Evolutionary conservation across 2,888 invertebrate genomes (phyloP).

Genomic region (Drosophila falleni): DNA sequence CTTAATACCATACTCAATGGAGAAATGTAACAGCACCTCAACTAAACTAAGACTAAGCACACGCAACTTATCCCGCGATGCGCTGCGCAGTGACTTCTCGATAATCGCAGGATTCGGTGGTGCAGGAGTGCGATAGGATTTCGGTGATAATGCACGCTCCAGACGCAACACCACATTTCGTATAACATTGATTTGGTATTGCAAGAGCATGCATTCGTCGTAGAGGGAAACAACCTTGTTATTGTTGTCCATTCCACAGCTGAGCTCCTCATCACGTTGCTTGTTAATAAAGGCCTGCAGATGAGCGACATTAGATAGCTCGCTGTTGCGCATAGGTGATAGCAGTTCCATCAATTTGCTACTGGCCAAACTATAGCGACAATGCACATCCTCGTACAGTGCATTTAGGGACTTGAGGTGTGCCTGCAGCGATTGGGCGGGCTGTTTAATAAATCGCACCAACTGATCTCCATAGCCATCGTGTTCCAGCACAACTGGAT

Average conservation of each 20-base stretch:
- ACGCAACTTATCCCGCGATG: conserved; percentile 93
- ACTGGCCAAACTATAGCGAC: conserved; percentile 93
- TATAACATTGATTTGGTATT: conserved; percentile 95
- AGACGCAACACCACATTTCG: conserved; percentile 91
- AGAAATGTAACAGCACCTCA: conserved; percentile 91
- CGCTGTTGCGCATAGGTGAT: conserved; percentile 91
- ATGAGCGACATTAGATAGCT: conserved; percentile 92
- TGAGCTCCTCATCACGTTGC: conserved; percentile 87
- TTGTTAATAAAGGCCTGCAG: conserved; percentile 93
- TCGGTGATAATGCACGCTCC: conserved; percentile 87
- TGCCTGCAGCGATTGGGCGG: conserved; percentile 82
- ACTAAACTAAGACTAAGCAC: conserved; percentile 93
- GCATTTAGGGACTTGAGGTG: conserved; percentile 89
- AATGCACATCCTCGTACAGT: conserved; percentile 92
- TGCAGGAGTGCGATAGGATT: conserved; percentile 71
- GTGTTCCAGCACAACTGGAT: conserved; percentile 91
- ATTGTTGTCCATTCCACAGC: conserved; percentile 84
- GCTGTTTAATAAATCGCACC: conserved; percentile 79
- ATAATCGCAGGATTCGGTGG: conserved; percentile 64
- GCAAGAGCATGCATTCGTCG: conserved; percentile 90
- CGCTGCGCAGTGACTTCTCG: conserved; percentile 86
- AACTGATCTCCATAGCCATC: conserved; percentile 86
- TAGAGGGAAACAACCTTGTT: conserved; percentile 86
- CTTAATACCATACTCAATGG: conserved; percentile 87
- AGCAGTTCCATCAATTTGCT: conserved; percentile 93